Conservation (phyloP, 2,888 invertebrate species). For the Horisme vitalbata region DNA sequence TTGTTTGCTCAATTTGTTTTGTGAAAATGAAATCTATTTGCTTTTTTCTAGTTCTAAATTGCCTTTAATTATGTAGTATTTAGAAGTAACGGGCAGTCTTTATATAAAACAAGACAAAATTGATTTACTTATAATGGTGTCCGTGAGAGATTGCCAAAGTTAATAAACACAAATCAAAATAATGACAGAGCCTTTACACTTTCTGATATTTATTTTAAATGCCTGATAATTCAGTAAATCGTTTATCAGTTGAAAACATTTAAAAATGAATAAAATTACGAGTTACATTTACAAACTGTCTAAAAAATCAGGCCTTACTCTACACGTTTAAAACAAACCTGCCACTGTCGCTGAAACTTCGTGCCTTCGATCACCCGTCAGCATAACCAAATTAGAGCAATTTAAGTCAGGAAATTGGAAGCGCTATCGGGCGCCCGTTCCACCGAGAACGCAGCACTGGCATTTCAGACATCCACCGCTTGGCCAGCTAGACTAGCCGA, state of each 20-base stretch:
- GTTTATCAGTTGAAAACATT: no score
- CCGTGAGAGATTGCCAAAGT: no score
- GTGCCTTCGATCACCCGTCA: conserved; percentile 75
- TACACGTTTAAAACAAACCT: conserved; percentile 47
- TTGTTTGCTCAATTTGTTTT: conserved; percentile 19
- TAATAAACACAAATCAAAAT: no score
- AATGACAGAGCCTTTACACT: no score
- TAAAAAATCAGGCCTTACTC: not conserved
- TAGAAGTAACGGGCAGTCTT: conserved; percentile 13
- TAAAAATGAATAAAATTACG: no score
- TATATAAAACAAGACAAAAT: not conserved
- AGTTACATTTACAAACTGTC: no score
- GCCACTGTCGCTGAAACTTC: conserved; percentile 53
- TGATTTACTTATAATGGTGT: not conserved
- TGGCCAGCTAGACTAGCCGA: conserved; percentile 14
- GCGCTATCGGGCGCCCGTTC: conserved; percentile 74
- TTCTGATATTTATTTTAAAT: no score
- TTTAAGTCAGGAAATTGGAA: conserved; percentile 83
- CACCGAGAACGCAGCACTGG: conserved; percentile 67
- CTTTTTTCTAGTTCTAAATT: conserved; percentile 16
- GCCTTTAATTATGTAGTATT: conserved; percentile 6
- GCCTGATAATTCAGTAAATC: no score
- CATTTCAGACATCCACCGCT: conserved; percentile 75
- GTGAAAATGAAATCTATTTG: conserved; percentile 22
- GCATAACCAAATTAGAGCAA: conserved; percentile 82